Base-by-base conservation (phyloP, 2,113 vertebrate species). In the Elachura formosa region DNA sequence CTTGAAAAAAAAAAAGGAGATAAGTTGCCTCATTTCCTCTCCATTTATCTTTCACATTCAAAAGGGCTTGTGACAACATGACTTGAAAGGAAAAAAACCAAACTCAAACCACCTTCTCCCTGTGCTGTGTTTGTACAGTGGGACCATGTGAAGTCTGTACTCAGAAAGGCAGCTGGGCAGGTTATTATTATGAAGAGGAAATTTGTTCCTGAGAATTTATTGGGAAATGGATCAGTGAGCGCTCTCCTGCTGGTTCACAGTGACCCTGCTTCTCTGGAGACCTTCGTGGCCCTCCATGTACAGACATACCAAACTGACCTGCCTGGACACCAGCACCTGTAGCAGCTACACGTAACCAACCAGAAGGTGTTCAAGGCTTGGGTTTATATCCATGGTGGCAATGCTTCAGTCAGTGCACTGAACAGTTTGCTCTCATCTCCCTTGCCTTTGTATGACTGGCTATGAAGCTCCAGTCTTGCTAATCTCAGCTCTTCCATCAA, bases 1-100 rank as follows among this genome's bases (percentile, higher is more conserved):
- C 73, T 90, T 29, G 3, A 1, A 31, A 46, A 45, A 26, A 74
- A 48, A 41, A 41, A 40, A 24, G 6, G 25, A 68, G 9, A 4
- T 34, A 75, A 49, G n/a, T 46, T 94, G 74, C 45, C 84, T 95
- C 51, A 79, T 90, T 96, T 96, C 94, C 96, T 91, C 74, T 87
- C 48, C 71, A 91, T 96, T 96, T 69, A 89, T 96, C 91, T 94
- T 76, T 46, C 84, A 71, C 0, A 0, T 76, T 94, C 84, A 91
- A 83, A 89, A 85, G 51, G 43, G 24, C 54, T 95, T 54, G 20
- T 46, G 75, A 89, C 84, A 83, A 87, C 74, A 80, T 1, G 6
- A 90, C 56, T 91, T 89, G 73, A 95, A 96, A 95, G 66, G 61
- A 71, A 82, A 74, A 82, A 84, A 48, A 14, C 0, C 72, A 91